Conservation (phyloP, 2,888 invertebrate species). For the Plagiodera versicolora region DNA sequence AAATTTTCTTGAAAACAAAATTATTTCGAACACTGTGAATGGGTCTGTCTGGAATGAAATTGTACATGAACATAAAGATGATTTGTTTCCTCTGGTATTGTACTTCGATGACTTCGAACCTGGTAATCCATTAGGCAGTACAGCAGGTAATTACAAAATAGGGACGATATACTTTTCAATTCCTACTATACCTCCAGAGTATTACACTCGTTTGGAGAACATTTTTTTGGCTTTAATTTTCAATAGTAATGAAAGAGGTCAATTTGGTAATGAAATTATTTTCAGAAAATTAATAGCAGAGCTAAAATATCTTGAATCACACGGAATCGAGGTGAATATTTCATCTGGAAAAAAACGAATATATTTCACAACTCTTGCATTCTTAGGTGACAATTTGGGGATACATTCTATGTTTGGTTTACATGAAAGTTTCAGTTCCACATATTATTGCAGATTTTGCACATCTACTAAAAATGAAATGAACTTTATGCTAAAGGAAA, state of each 20-base stretch:
- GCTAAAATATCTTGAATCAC: conserved; percentile 15
- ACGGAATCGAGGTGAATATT: conserved; percentile 16
- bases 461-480: conserved; percentile 9
- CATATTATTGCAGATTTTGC: conserved; percentile 32
- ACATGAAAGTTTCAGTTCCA: conserved; percentile 31
- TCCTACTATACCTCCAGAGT: conserved; percentile 19
- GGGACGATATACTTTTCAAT: conserved; percentile 15
- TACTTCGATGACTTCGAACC: conserved; percentile 17
- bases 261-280: conserved; percentile 22
- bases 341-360: no score
- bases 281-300: conserved; percentile 14
- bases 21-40: conserved; percentile 5
- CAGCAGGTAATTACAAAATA: conserved; percentile 10
- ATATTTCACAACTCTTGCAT: conserved; percentile 24
- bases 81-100: conserved; percentile 13
- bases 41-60: conserved; percentile 9
- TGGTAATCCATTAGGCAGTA: conserved; percentile 14
- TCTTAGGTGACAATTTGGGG: conserved; percentile 35
- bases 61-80: conserved; percentile 7
- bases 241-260: conserved; percentile 15
- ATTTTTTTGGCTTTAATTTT: conserved; percentile 22
- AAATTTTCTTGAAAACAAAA: conserved; percentile 8
- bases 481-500: conserved; percentile 3
- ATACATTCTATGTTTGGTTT: conserved; percentile 34
- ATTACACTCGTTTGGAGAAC: conserved; percentile 13